Percentiles rank a stretch among this genome's conserved stretches.
These are phyloP conservation scores for Lepidocolaptes lacrymiger DNA, from an alignment of 2,797 vertebrate species.

Conservation along the genomic window DNA sequence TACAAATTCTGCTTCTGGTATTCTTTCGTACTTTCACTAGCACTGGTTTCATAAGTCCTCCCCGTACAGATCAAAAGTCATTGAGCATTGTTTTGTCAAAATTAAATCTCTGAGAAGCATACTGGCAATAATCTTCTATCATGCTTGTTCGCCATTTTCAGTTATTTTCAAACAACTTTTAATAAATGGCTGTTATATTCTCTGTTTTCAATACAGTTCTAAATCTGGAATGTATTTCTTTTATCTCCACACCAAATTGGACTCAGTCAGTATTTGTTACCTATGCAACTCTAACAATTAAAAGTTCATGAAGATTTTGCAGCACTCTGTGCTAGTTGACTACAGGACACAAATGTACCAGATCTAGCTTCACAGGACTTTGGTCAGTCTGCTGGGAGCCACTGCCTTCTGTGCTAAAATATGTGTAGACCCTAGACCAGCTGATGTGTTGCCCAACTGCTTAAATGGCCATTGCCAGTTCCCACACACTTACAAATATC, in stretches of 20 bases:
- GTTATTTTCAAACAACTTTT: neutral
- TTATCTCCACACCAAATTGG: neutral
- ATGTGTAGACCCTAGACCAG: neutral
- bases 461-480: neutral
- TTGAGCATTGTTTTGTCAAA: neutral
- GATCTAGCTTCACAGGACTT: neutral
- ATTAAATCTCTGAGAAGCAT: neutral
- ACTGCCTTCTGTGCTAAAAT: neutral
- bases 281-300: neutral
- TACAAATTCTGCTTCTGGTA: neutral
- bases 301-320: neutral
- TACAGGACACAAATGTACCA: neutral
- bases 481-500: neutral
- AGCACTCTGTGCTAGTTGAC: neutral
- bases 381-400: neutral
- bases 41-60: neutral
- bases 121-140: neutral
- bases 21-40: neutral
- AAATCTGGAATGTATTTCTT: neutral
- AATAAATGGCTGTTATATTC: neutral
- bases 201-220: neutral
- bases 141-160: neutral
- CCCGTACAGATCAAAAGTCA: neutral
- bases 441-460: neutral
- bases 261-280: neutral